Evolutionary conservation across 2,113 vertebrate species (phyloP).

Genomic region (Panthera uncia): DNA sequence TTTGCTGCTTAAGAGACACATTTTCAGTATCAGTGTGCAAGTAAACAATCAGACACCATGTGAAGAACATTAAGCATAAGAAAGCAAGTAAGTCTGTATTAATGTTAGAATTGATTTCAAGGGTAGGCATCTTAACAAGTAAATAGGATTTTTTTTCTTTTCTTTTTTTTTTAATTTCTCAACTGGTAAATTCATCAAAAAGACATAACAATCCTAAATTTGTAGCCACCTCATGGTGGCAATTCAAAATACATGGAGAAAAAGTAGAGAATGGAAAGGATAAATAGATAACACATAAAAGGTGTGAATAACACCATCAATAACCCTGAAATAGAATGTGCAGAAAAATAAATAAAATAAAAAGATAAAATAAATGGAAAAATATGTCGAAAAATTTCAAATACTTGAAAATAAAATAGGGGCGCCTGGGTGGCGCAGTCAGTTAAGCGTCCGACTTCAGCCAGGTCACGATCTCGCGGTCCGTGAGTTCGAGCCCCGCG

Average conservation of each 20-base stretch:
- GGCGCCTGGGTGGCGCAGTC: too few relatives aligned
- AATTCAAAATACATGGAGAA: neutral
- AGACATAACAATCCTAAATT: neutral
- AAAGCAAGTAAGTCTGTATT: too few relatives aligned
- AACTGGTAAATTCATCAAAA: neutral
- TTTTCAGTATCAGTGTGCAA: neutral
- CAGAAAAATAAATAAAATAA: neutral
- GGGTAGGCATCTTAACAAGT: neutral
- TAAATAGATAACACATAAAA: neutral
- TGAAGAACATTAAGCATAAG: neutral
- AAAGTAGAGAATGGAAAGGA: neutral
- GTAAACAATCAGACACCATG: neutral
- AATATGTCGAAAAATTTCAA: neutral
- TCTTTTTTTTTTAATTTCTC: neutral
- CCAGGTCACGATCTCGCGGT: too few relatives aligned
- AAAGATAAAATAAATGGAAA: neutral
- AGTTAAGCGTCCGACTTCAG: too few relatives aligned
- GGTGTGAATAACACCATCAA: neutral
- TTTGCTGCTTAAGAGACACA: neutral
- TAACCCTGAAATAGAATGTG: neutral
- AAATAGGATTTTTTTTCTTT: too few relatives aligned
- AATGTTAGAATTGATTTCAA: neutral
- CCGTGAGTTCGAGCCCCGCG: too few relatives aligned
- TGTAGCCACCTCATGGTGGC: neutral
- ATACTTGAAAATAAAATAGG: neutral